Evolutionary conservation across 2,797 vertebrate species (phyloP), one percentile per base, ranked within the genome.

Genomic region (Sandelia bainsii): DNA sequence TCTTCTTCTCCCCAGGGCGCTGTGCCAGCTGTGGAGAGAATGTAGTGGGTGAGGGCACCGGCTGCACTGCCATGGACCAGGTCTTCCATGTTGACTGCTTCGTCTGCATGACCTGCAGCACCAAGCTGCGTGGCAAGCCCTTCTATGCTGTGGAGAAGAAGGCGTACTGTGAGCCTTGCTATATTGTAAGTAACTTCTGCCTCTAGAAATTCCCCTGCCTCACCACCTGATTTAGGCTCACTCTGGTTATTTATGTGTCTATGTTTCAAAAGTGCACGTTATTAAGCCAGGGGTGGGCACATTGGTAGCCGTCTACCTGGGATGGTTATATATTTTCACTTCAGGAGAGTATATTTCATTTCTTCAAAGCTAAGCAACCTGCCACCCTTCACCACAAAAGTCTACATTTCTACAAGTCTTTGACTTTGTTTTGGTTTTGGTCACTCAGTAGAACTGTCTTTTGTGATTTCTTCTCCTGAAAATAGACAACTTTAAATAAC

Each of bases 81-180:
- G 97, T 99, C 70, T 99, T 99, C 94, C 98, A 99, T 0, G 98
- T 99, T 73, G 86, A 98, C 69, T 99, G 98, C 72, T 99, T 99
- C 50, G 94, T 96, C 87, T 99, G 98, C 91, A 96, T 98, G 92
- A 96, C 81, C 77, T 99, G 98, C 88, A 95, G 84, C 62, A 95
- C 78, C 93, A 97, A 96, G 84, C 96, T 99, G 86, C 95, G 97
- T 8, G 98, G 98, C 19, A 97, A 98, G 82, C 98, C 98, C 44
- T 99, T 99, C 95, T 99, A 98, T 0, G 97, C 98, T 0, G 95
- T 99, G 92, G 98, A 99, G 75, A 99, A 99, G 95, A 99, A 97
- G 86, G 97, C 97, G 5, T 99, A 96, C 90, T 99, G 98, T 11
- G 98, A 99, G 89, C 95, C 96, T 66, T 99, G 98, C 94, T 99